Percentiles rank a stretch among this genome's conserved stretches.
Evolutionary conservation across 2,888 invertebrate genomes (phyloP).

Genomic region (Cistogaster globosa): DNA sequence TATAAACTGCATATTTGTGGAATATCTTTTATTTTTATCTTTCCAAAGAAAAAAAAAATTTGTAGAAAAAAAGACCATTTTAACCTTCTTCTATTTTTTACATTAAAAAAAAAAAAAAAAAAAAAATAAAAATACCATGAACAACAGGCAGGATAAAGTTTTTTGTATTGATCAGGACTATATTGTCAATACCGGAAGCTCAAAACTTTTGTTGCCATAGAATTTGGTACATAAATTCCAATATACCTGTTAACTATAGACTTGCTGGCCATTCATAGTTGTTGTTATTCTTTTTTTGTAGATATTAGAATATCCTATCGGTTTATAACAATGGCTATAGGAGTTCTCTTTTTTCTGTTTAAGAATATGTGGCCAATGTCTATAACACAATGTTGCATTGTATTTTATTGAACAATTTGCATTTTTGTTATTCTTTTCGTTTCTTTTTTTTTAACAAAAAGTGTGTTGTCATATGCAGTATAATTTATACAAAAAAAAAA

Average conservation of each 20-base stretch:
- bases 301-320: slow-evolving; percentile 57
- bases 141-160: background rate
- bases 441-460: background rate
- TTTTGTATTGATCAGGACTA: slow-evolving; percentile 25
- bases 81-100: background rate
- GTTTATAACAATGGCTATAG: slow-evolving; percentile 29
- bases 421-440: background rate
- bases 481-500: background rate
- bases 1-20: slow-evolving; percentile 9
- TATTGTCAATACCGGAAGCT: slow-evolving; percentile 64
- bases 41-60: background rate
- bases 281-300: slow-evolving; percentile 24
- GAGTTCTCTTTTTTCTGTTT: background rate
- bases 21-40: background rate
- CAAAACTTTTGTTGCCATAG: slow-evolving; percentile 27
- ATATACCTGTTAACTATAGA: slow-evolving; percentile 58
- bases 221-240: background rate
- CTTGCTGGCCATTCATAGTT: slow-evolving; percentile 31
- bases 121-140: background rate
- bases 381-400: slow-evolving; percentile 35
- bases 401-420: slow-evolving; percentile 14
- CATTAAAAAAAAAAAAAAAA: background rate
- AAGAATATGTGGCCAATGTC: slow-evolving; percentile 12
- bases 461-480: slow-evolving; percentile 30
- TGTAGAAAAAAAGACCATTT: slow-evolving; percentile 17